These are phyloP conservation scores for Epinephelus cyanopodus DNA, from an alignment of 2,113 vertebrate genomes.

Conservation along the genomic window DNA sequence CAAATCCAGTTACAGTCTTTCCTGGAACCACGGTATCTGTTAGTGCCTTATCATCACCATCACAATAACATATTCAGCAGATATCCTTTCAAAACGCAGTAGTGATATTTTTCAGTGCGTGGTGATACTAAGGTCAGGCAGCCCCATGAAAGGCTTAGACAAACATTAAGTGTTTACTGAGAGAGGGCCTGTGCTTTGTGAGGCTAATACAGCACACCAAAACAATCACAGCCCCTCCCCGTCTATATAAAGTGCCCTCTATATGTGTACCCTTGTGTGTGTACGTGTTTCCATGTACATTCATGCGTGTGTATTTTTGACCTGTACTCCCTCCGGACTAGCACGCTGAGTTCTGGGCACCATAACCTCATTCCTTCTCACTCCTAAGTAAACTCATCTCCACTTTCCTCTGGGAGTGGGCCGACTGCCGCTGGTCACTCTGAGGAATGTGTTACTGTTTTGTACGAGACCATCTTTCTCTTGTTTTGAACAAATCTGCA, in stretches of 20 bases:
- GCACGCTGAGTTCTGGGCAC: slow-evolving; percentile 33
- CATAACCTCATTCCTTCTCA: slow-evolving; percentile 52
- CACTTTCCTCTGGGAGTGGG: slow-evolving; percentile 31
- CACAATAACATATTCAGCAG: slow-evolving; percentile 17
- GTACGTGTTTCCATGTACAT: not conserved
- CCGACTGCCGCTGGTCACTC: slow-evolving; percentile 30
- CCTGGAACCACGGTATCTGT: not conserved
- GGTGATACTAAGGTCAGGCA: slow-evolving; percentile 29
- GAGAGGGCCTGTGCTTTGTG: not conserved
- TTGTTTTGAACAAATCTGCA: slow-evolving; percentile 41
- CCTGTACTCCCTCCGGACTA: slow-evolving; percentile 10
- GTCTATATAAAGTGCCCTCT: slow-evolving; percentile 1
- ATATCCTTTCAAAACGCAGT: not conserved
- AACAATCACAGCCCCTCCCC: not conserved
- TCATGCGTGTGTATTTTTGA: slow-evolving; percentile 15
- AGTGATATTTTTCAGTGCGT: not conserved
- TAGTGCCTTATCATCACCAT: slow-evolving; percentile 14
- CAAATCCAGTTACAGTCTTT: not conserved
- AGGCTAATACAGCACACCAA: slow-evolving; percentile 6
- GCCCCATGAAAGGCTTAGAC: slow-evolving; percentile 14
- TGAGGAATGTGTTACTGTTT: slow-evolving; percentile 35
- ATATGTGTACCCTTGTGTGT: not conserved
- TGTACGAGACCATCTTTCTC: slow-evolving; percentile 23
- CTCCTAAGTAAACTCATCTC: slow-evolving; percentile 56
- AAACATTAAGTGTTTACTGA: not conserved